These are phyloP conservation scores for Aphidius gifuensis DNA, from an alignment of 1,140 invertebrate genomes.

Conservation along the genomic window DNA sequence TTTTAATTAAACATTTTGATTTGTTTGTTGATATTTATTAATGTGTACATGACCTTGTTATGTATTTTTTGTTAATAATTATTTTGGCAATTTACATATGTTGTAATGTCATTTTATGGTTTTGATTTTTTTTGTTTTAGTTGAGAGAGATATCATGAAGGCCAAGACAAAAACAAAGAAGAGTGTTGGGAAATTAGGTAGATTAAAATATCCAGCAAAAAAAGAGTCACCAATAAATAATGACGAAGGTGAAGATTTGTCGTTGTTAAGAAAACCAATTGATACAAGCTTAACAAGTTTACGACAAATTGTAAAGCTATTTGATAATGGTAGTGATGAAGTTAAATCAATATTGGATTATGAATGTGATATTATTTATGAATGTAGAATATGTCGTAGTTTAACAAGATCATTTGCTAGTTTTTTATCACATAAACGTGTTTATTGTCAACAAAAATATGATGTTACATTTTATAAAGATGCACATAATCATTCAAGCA, in stretches of 20 bases:
- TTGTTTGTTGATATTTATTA: no score
- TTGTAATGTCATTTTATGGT: neutral
- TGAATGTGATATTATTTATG: slow-evolving; percentile 81
- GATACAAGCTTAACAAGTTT: slow-evolving; percentile 61
- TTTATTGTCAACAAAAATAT: slow-evolving; percentile 67
- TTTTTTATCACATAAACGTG: slow-evolving; percentile 79
- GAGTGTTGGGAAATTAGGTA: slow-evolving; percentile 19
- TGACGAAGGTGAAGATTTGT: slow-evolving; percentile 49
- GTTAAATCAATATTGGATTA: slow-evolving; percentile 67
- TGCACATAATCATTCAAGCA: slow-evolving; percentile 34
- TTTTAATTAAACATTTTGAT: no score
- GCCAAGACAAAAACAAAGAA: slow-evolving; percentile 30
- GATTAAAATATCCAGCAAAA: slow-evolving; percentile 17
- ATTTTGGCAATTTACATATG: neutral
- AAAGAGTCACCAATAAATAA: slow-evolving; percentile 23
- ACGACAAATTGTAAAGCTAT: slow-evolving; percentile 53
- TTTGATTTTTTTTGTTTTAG: slow-evolving; percentile 5
- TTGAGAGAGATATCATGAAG: slow-evolving; percentile 23
- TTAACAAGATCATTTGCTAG: slow-evolving; percentile 80
- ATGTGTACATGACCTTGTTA: no score
- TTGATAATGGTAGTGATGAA: slow-evolving; percentile 51
- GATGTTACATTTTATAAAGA: slow-evolving; percentile 47
- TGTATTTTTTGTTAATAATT: no score
- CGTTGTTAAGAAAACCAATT: slow-evolving; percentile 63
- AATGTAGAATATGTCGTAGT: slow-evolving; percentile 80